Evolutionary conservation across 2,113 vertebrate genomes (phyloP).

Genomic region (Tachysurus vachellii): DNA sequence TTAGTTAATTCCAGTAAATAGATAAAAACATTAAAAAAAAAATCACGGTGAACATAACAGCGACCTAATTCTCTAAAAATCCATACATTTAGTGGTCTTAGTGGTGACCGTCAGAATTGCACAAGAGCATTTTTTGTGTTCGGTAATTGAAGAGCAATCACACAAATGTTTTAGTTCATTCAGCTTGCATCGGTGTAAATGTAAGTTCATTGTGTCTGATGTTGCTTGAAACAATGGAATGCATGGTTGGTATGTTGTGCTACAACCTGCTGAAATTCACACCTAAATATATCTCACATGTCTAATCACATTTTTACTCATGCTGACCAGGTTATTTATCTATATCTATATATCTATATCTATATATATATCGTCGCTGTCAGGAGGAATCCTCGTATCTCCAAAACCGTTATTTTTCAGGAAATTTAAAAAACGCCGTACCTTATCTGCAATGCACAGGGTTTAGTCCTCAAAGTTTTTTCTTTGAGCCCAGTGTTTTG

Average conservation of each 20-base stretch:
- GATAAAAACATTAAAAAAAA: conserved; percentile 55
- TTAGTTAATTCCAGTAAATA: conserved; percentile 86
- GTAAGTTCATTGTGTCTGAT: neutral
- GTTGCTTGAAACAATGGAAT: neutral
- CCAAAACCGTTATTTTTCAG: no score
- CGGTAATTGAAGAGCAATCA: neutral
- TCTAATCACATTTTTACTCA: neutral
- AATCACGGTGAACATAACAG: conserved; percentile 41
- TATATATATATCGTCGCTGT: no score
- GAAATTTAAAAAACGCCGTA: no score
- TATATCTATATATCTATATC: no score
- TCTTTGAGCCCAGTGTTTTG: no score
- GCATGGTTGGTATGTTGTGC: neutral
- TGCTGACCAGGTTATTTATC: neutral
- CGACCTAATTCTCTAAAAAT: conserved; percentile 34
- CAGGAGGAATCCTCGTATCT: no score
- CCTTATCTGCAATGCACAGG: no score
- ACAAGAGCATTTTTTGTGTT: neutral
- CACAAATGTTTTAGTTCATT: neutral
- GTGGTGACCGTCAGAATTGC: conserved; percentile 9
- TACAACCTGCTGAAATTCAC: neutral
- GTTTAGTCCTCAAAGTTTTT: no score
- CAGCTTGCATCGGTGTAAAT: neutral
- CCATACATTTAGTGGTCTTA: conserved; percentile 22
- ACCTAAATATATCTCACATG: neutral